Evolutionary conservation across 2,113 vertebrate genomes (phyloP).

Genomic region (Copsychus sechellarum): DNA sequence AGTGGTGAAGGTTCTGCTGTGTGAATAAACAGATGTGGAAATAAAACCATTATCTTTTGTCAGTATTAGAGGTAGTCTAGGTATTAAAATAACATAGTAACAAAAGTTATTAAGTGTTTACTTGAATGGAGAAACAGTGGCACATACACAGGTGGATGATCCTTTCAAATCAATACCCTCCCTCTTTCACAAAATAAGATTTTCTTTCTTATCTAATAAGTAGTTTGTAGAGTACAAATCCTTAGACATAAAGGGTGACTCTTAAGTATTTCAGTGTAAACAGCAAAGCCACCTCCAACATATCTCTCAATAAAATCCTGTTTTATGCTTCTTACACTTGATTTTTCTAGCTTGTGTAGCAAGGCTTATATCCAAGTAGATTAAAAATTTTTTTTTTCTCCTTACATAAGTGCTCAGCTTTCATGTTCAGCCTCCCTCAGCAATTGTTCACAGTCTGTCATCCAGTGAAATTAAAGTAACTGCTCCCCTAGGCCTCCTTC

Average conservation of each 20-base stretch:
- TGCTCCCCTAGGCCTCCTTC: neutral
- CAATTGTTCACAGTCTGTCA: neutral
- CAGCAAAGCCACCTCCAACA: neutral
- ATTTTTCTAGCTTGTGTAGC: slow-evolving; percentile 6
- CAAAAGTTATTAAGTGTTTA: neutral
- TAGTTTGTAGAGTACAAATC: neutral
- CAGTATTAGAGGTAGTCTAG: neutral
- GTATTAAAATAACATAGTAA: neutral
- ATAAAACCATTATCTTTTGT: neutral
- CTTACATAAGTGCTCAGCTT: neutral
- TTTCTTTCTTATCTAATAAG: neutral
- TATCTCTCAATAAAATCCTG: neutral
- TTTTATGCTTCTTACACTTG: slow-evolving; percentile 23
- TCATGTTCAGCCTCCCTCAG: neutral
- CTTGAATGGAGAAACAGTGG: neutral
- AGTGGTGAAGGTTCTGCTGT: neutral
- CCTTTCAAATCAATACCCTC: neutral
- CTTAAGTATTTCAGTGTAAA: neutral
- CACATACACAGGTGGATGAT: neutral
- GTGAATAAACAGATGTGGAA: neutral
- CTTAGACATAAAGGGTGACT: neutral
- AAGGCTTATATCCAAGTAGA: neutral
- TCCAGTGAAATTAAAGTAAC: neutral
- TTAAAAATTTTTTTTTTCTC: neutral
- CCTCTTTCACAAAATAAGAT: neutral